Evolutionary conservation across 2,888 invertebrate species (phyloP).

Genomic region (Gasteruption jaculator): DNA sequence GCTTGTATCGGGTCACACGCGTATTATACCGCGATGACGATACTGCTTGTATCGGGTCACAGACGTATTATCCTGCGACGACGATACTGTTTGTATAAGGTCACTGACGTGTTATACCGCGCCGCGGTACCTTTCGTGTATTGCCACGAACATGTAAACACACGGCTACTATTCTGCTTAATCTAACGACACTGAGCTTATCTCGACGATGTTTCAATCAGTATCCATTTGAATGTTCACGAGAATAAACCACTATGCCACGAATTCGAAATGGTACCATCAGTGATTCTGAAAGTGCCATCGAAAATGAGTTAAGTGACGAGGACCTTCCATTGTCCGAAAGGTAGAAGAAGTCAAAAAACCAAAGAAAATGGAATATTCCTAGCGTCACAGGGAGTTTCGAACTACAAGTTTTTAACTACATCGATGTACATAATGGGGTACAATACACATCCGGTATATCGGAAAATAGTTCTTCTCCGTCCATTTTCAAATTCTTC

Average conservation of each 20-base stretch:
- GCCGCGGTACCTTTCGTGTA: too few species aligned
- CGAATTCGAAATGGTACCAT: constrained; percentile 6
- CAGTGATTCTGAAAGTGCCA: constrained; percentile 4
- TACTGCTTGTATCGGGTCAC: too few species aligned
- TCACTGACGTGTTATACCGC: too few species aligned
- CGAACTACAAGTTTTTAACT: constrained; percentile 2
- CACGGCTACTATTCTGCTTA: too few species aligned
- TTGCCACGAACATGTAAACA: too few species aligned
- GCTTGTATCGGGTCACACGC: too few species aligned
- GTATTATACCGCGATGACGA: too few species aligned
- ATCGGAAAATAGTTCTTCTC: constrained; percentile 7
- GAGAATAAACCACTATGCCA: constrained; percentile 7
- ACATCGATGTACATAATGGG: constrained; percentile 5
- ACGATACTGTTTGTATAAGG: too few species aligned
- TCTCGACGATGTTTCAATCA: neutral
- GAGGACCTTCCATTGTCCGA: constrained; percentile 9
- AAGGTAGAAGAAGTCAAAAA: constrained; percentile 9
- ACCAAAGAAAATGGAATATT: constrained; percentile 10
- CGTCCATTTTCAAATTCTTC: constrained; percentile 7
- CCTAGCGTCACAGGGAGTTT: constrained; percentile 1
- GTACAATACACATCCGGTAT: constrained; percentile 1
- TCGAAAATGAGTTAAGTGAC: constrained; percentile 4
- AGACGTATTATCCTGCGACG: too few species aligned
- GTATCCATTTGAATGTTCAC: neutral
- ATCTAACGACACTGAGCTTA: constrained; percentile 1